Evolutionary conservation across 1,140 invertebrate genomes (phyloP).

Genomic region (Panagrolaimus sp.): DNA sequence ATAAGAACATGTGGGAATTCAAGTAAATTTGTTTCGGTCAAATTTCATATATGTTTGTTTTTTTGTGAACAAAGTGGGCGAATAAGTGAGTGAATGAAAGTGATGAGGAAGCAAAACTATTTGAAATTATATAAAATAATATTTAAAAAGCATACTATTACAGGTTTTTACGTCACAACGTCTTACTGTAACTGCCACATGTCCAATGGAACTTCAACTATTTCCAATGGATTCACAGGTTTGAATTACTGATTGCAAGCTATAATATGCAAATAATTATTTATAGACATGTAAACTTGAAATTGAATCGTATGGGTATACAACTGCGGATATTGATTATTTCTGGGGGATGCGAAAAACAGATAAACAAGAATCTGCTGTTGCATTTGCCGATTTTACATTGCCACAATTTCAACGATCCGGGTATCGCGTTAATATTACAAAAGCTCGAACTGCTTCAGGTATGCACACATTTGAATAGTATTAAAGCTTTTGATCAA

Average conservation of each 20-base stretch:
- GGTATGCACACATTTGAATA: constrained; percentile 28
- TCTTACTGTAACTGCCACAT: constrained; percentile 90
- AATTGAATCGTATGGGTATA: constrained; percentile 59
- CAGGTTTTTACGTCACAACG: constrained; percentile 59
- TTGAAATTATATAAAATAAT: background rate
- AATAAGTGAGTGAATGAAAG: background rate
- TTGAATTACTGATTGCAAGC: too few species aligned
- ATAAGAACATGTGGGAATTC: background rate
- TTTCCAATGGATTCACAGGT: constrained; percentile 67
- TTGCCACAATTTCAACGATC: constrained; percentile 50
- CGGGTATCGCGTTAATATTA: constrained; percentile 51
- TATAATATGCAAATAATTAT: background rate
- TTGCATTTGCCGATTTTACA: constrained; percentile 45
- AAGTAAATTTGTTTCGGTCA: background rate
- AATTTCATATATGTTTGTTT: too few species aligned
- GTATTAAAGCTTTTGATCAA: too few species aligned
- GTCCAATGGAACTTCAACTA: constrained; percentile 88
- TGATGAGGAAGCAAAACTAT: constrained; percentile 38
- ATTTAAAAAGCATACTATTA: constrained; percentile 2
- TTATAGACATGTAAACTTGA: constrained; percentile 61
- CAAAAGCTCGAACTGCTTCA: constrained; percentile 50
- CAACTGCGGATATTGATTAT: constrained; percentile 42
- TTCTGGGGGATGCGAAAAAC: constrained; percentile 31
- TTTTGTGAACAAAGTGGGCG: background rate
- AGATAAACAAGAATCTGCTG: constrained; percentile 28